These are phyloP conservation scores for Macrophya annulata DNA, from an alignment of 2,888 invertebrate species.

Conservation along the genomic window DNA sequence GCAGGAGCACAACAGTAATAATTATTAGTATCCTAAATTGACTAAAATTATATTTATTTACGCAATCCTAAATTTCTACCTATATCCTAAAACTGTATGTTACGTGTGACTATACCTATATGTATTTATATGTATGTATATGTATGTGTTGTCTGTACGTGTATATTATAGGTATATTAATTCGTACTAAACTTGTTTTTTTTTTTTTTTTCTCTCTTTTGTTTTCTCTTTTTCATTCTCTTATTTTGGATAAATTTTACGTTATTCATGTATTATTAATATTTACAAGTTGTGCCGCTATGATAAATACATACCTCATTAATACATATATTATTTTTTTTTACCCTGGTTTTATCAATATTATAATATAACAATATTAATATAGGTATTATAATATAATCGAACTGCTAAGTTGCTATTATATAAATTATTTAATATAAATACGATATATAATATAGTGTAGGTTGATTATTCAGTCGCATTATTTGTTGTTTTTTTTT, in stretches of 20 bases:
- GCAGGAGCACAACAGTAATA: conserved; percentile 64
- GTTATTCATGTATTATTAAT: background rate
- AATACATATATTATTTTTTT: conserved; percentile 57
- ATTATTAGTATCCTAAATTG: background rate
- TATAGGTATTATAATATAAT: conserved; percentile 6
- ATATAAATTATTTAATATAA: conserved; percentile 30
- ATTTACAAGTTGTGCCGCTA: conserved; percentile 57
- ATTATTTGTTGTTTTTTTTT: conserved; percentile 37
- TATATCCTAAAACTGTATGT: background rate
- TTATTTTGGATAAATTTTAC: background rate
- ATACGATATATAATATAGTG: conserved; percentile 57
- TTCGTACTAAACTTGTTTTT: background rate
- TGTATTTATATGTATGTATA: background rate
- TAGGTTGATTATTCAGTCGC: conserved; percentile 73
- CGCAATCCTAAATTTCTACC: background rate
- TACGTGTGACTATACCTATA: background rate
- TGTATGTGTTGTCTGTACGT: background rate
- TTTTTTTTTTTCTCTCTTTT: background rate
- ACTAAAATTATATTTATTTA: conserved; percentile 28
- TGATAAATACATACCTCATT: conserved; percentile 50
- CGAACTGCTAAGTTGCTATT: conserved; percentile 46
- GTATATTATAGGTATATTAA: background rate
- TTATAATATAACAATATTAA: conserved; percentile 43
- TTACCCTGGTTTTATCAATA: conserved; percentile 72
- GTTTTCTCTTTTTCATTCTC: background rate